A percentile compares a stretch with the other conserved stretches of the same genome.
Evolutionary conservation across 1,140 invertebrate species (phyloP).

Genomic region (Ostrea denselamellosa): DNA sequence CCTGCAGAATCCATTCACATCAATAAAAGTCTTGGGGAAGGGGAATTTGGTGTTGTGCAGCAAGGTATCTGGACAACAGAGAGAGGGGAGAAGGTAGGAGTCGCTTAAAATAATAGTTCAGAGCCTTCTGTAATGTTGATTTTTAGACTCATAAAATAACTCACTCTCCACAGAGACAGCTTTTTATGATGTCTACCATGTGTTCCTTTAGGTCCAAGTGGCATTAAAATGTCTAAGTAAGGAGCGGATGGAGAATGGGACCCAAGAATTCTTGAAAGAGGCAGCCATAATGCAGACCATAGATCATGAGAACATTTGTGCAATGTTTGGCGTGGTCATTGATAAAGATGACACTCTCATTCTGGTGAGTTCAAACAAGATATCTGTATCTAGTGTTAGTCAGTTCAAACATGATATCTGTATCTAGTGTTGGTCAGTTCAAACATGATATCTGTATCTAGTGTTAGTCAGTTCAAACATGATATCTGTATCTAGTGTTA

Average conservation of each 20-base stretch:
- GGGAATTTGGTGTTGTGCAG: constrained; percentile 98
- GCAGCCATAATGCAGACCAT: constrained; percentile 98
- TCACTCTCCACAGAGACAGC: background rate
- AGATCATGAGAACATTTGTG: constrained; percentile 96
- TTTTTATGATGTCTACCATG: background rate
- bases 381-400: no score
- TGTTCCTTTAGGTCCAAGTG: constrained; percentile 89
- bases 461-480: no score
- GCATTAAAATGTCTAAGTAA: constrained; percentile 97
- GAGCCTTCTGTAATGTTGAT: background rate
- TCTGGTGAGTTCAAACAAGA: constrained; percentile 84
- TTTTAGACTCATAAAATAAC: background rate
- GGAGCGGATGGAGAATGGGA: constrained; percentile 96
- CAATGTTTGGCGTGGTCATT: constrained; percentile 97
- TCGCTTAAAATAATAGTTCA: constrained; percentile 42
- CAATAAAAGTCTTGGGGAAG: constrained; percentile 95
- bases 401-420: no score
- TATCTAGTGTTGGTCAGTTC: no score
- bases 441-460: no score
- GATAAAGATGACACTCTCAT: constrained; percentile 93
- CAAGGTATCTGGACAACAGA: constrained; percentile 98
- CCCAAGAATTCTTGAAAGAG: constrained; percentile 97
- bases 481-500: no score
- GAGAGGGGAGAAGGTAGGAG: constrained; percentile 89
- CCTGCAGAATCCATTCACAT: constrained; percentile 94